Conservation (phyloP, 2,113 vertebrate species). For the Edolisoma coerulescens region DNA sequence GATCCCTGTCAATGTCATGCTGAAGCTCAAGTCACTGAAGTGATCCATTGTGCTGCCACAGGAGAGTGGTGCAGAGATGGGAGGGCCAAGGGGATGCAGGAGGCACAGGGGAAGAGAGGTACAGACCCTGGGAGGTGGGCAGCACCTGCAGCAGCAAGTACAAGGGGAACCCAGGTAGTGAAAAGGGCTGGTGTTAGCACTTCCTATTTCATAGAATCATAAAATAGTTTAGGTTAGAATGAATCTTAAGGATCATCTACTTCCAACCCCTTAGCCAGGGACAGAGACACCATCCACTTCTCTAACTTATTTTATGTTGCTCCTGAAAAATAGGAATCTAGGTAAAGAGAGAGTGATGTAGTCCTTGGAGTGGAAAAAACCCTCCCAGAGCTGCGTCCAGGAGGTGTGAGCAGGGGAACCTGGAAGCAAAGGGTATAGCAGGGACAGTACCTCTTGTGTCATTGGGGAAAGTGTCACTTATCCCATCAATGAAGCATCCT, state of each 20-base stretch:
- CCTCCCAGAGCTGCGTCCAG: background rate
- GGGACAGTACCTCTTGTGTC: fast-evolving
- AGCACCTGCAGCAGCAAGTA: fast-evolving
- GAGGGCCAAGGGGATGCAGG: background rate
- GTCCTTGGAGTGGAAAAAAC: background rate
- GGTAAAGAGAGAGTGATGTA: background rate
- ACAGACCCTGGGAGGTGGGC: background rate
- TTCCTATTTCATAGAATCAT: background rate
- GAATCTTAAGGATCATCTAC: background rate
- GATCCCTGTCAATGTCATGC: background rate
- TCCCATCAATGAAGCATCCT: background rate
- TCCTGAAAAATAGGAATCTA: background rate
- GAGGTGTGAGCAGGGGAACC: background rate
- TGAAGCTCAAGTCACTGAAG: background rate
- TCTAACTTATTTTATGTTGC: background rate
- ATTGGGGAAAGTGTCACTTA: background rate
- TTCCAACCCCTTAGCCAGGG: background rate
- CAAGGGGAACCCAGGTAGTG: fast-evolving
- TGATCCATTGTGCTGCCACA: fast-evolving
- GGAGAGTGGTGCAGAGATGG: background rate
- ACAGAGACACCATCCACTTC: background rate
- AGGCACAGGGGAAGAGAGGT: background rate
- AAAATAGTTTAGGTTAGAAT: background rate
- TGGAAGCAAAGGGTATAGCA: background rate
- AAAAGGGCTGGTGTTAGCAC: background rate